These are phyloP conservation scores for Oncorhynchus kisutch DNA, from an alignment of 2,113 vertebrate genomes.

Conservation along the genomic window DNA sequence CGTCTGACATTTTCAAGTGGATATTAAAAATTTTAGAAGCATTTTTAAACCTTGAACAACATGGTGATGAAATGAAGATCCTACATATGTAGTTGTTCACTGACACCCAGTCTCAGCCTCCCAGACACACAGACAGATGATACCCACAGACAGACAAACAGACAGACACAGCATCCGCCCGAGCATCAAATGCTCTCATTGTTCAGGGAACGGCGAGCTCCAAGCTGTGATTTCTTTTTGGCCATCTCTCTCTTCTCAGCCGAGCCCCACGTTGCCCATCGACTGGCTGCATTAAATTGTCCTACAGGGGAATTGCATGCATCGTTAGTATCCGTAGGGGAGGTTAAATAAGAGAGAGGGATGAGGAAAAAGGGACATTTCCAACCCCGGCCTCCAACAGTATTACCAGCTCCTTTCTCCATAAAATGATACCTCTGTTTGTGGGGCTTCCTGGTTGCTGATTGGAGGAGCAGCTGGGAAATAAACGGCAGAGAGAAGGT, in stretches of 20 bases:
- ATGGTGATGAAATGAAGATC: too few species aligned
- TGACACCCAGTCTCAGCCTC: neutral
- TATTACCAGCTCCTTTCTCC: neutral
- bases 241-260: conserved; percentile 26
- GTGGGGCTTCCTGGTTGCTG: neutral
- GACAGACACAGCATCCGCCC: neutral
- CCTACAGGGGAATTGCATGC: conserved; percentile 54
- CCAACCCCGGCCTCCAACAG: neutral
- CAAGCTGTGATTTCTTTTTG: conserved; percentile 29
- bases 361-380: conserved; percentile 4
- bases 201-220: conserved; percentile 38
- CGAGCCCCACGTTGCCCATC: conserved; percentile 18
- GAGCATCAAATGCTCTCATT: conserved; percentile 57
- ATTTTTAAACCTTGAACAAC: too few species aligned
- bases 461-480: neutral
- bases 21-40: too few species aligned
- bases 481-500: neutral
- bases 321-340: conserved; percentile 44
- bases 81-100: too few species aligned
- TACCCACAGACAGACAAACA: neutral
- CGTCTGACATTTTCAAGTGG: too few species aligned
- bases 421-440: neutral
- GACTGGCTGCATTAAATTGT: conserved; percentile 59
- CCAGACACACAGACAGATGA: conserved; percentile 4
- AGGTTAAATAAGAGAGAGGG: conserved; percentile 1